A percentile compares a stretch with the other conserved stretches of the same genome.
Evolutionary conservation across 30 jellyfish, hydroid and myxozoan species (phyloP).

Genomic region (Pseudorhiza aurosa): DNA sequence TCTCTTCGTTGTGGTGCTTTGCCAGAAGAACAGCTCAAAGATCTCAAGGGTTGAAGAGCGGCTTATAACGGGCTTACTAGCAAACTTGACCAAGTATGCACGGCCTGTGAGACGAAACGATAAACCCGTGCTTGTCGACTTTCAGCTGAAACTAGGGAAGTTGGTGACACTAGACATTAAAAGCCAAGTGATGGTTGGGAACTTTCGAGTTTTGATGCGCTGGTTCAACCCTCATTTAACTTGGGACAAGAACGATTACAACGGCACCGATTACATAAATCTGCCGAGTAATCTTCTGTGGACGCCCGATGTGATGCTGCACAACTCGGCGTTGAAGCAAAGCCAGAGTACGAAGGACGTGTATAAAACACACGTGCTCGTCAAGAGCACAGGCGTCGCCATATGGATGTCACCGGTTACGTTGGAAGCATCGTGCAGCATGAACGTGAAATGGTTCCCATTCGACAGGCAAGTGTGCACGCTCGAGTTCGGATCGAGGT

Average conservation of each 20-base stretch:
- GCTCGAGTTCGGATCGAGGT: conserved; percentile 59
- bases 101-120: conserved; percentile 18
- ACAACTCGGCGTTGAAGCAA: conserved; percentile 50
- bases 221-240: conserved; percentile 24
- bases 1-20: neutral
- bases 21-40: neutral
- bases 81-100: conserved; percentile 12
- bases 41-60: conserved; percentile 7
- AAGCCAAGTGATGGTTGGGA: conserved; percentile 13
- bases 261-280: conserved; percentile 22
- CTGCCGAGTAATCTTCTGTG: conserved; percentile 21
- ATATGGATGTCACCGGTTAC: conserved; percentile 66
- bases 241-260: conserved; percentile 19
- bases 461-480: conserved; percentile 56
- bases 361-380: conserved; percentile 49
- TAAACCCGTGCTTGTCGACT: conserved; percentile 18
- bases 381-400: conserved; percentile 23
- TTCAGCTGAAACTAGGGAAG: conserved; percentile 23
- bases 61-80: neutral
- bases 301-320: conserved; percentile 48
- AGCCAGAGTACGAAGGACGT: conserved; percentile 41
- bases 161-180: conserved; percentile 21
- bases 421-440: conserved; percentile 45
- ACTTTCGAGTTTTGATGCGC: conserved; percentile 24
- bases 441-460: conserved; percentile 76